phyloP scores from a whole-genome alignment of 2,797 vertebrate genomes.

The Hyperoplus immaculatus region DNA sequence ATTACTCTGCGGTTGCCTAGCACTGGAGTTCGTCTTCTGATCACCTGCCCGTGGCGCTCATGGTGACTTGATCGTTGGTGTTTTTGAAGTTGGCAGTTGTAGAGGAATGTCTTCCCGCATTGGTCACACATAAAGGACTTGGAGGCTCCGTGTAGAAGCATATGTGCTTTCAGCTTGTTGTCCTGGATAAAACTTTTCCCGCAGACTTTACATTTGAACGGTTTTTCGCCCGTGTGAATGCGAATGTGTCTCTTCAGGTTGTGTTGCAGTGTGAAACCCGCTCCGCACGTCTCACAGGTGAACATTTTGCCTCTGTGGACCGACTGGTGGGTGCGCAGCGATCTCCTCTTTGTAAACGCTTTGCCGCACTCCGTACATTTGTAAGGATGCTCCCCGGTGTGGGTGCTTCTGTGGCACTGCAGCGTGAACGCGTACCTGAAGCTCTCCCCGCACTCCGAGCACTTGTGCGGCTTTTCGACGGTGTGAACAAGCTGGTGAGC shows the following conservation, averaged over 20 bases:
- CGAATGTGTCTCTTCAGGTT: conserved; percentile 78
- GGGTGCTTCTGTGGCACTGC: conserved; percentile 66
- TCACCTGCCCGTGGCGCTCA: conserved; percentile 16
- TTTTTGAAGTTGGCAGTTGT: conserved; percentile 82
- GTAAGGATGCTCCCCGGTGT: conserved; percentile 65
- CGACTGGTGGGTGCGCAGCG: conserved; percentile 70
- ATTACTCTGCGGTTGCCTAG: conserved; percentile 64
- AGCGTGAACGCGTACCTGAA: conserved; percentile 72
- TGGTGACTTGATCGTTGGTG: conserved; percentile 73
- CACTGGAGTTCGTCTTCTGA: conserved; percentile 4
- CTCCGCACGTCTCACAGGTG: conserved; percentile 75
- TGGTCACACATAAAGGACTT: conserved; percentile 81
- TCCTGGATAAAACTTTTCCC: conserved; percentile 83
- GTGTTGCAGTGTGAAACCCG: conserved; percentile 72
- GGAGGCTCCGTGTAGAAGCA: conserved; percentile 79
- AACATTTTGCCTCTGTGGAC: conserved; percentile 75
- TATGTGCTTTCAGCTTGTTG: conserved; percentile 82
- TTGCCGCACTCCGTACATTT: conserved; percentile 68
- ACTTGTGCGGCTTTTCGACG: conserved; percentile 62
- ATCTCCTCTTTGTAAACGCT: conserved; percentile 61
- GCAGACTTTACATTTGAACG: conserved; percentile 83
- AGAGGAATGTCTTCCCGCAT: conserved; percentile 79
- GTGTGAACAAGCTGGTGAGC: conserved; percentile 70
- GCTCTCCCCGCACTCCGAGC: conserved; percentile 63
- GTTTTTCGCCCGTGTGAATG: conserved; percentile 80